phyloP scores from a whole-genome alignment of 2,113 vertebrate species.

The Anseranas semipalmata region DNA sequence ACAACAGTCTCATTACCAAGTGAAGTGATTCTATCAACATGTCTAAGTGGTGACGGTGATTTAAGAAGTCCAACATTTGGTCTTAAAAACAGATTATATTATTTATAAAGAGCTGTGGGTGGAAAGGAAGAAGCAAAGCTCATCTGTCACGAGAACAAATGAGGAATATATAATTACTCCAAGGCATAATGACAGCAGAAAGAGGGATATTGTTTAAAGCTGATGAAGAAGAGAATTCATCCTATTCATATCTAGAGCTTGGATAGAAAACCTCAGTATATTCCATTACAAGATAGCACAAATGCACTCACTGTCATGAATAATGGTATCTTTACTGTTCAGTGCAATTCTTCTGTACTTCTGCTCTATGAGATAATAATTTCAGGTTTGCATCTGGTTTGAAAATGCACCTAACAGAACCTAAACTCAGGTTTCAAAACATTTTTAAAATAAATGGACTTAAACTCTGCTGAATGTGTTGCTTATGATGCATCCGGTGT shows the following conservation, averaged over 20 bases:
- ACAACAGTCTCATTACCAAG: background rate
- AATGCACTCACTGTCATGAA: background rate
- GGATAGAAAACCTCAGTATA: conserved; percentile 2
- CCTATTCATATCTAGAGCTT: background rate
- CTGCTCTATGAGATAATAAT: background rate
- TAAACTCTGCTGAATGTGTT: background rate
- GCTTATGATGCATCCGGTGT: background rate
- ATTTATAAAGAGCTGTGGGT: conserved; percentile 62
- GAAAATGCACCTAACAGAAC: background rate
- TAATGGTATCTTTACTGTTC: background rate
- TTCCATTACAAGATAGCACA: background rate
- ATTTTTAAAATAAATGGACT: background rate
- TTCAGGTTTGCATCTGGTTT: background rate
- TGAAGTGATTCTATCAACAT: conserved; percentile 26
- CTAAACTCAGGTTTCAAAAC: background rate
- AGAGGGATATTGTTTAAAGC: conserved; percentile 30
- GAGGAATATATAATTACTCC: conserved; percentile 3
- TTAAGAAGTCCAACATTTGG: conserved; percentile 28
- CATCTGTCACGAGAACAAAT: conserved; percentile 48
- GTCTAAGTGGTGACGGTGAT: background rate
- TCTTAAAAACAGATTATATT: conserved; percentile 56
- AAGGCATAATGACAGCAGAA: conserved; percentile 35
- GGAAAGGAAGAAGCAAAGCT: conserved; percentile 56
- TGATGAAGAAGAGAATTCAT: conserved; percentile 27
- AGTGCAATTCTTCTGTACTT: background rate